These are phyloP conservation scores for Shinisaurus crocodilurus DNA, from an alignment of 2,113 vertebrate genomes.

Conservation along the genomic window DNA sequence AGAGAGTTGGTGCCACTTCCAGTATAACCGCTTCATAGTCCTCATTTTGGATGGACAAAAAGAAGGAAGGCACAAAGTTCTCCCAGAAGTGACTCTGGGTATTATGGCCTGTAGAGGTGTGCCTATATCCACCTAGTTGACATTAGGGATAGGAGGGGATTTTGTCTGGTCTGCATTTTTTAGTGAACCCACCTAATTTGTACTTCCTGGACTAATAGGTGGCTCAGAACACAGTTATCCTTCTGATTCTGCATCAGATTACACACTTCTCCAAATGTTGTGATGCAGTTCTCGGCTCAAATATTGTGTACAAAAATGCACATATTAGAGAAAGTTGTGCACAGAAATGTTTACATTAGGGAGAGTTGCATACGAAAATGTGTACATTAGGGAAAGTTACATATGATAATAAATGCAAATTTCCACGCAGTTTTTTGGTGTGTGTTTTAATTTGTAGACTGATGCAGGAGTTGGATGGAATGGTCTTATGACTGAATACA, in stretches of 20 bases:
- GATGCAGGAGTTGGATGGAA: no score
- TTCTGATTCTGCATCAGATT: neutral
- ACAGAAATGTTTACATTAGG: no score
- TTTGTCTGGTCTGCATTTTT: no score
- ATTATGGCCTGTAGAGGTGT: neutral
- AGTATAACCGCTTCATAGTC: neutral
- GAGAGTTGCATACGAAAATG: neutral
- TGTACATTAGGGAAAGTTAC: no score
- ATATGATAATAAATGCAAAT: no score
- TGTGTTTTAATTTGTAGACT: no score
- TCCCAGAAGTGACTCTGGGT: neutral
- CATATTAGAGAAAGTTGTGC: neutral
- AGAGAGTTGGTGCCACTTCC: neutral
- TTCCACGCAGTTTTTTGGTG: no score
- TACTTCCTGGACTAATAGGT: neutral
- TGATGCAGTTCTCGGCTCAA: neutral
- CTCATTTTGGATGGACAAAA: neutral
- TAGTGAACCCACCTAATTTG: neutral
- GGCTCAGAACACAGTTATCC: neutral
- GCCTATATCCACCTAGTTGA: neutral
- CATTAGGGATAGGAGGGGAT: no score
- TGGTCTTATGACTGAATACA: no score
- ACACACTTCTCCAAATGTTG: neutral
- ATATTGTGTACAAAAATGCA: no score
- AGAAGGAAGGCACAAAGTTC: neutral